These are phyloP conservation scores for Neodon shergylaensis DNA, from an alignment of 2,113 vertebrate genomes.

Conservation along the genomic window DNA sequence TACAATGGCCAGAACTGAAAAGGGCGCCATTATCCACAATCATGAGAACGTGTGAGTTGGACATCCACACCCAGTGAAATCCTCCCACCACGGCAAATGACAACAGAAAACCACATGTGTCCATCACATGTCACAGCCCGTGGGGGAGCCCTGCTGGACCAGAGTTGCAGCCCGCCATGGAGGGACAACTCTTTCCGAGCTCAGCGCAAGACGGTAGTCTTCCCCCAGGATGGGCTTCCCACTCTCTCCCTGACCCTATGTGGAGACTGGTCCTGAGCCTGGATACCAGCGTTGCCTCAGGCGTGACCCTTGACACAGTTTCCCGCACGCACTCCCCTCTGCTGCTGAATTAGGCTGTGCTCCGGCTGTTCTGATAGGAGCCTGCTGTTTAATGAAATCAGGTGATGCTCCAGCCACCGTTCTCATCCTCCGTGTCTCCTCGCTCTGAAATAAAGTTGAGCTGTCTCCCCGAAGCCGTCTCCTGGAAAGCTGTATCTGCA, in stretches of 20 bases:
- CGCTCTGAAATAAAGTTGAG: not conserved
- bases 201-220: not conserved
- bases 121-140: not conserved
- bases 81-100: not conserved
- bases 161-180: not conserved
- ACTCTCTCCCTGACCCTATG: not conserved
- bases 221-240: not conserved
- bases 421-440: not conserved
- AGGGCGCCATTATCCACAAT: not conserved
- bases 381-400: not conserved
- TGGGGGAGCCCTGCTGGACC: not conserved
- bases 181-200: not conserved
- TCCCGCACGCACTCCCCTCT: not conserved
- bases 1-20: not conserved
- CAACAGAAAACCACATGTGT: not conserved
- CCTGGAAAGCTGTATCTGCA: not conserved
- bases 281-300: not conserved
- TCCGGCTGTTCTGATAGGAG: not conserved
- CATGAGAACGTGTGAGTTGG: not conserved
- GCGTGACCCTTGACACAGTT: not conserved
- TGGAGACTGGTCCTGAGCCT: not conserved
- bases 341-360: not conserved
- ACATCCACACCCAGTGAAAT: not conserved
- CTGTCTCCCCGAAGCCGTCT: not conserved
- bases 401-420: not conserved